Evolutionary conservation across 2,113 vertebrate species (phyloP).

Genomic region (Paralichthys olivaceus): DNA sequence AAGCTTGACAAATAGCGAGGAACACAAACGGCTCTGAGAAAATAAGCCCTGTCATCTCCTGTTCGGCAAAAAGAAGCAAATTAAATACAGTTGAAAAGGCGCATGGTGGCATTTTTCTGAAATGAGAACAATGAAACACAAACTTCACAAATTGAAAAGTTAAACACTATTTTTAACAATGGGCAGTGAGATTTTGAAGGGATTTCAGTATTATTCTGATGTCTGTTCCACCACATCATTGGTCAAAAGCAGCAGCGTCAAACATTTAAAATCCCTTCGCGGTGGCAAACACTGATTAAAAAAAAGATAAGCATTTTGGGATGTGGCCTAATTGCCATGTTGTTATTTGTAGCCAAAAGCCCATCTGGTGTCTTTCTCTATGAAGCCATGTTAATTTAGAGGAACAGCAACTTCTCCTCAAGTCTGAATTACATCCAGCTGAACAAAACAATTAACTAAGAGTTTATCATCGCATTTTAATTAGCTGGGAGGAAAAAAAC

Average conservation of each 20-base stretch:
- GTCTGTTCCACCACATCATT: background rate
- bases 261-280: conserved; percentile 12
- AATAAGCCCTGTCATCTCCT: conserved; percentile 45
- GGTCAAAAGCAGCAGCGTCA: background rate
- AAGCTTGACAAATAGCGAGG: conserved; percentile 52
- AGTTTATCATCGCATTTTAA: background rate
- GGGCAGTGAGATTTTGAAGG: background rate
- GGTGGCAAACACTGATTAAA: conserved; percentile 33
- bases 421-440: conserved; percentile 9
- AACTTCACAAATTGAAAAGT: conserved; percentile 11
- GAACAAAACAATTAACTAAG: background rate
- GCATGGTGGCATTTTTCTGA: conserved; percentile 16
- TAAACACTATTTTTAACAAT: conserved; percentile 1
- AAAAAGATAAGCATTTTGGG: conserved; percentile 49
- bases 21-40: conserved; percentile 18
- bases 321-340: conserved; percentile 43
- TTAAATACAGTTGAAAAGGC: conserved; percentile 15
- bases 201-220: background rate
- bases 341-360: conserved; percentile 44
- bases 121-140: background rate
- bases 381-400: conserved; percentile 30
- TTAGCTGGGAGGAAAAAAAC: no score
- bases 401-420: conserved; percentile 19
- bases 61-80: conserved; percentile 21
- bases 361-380: conserved; percentile 32